Percentiles rank a stretch among this genome's conserved stretches.
phyloP scores from a whole-genome alignment of 1,140 invertebrate genomes.

The Atta texana region DNA sequence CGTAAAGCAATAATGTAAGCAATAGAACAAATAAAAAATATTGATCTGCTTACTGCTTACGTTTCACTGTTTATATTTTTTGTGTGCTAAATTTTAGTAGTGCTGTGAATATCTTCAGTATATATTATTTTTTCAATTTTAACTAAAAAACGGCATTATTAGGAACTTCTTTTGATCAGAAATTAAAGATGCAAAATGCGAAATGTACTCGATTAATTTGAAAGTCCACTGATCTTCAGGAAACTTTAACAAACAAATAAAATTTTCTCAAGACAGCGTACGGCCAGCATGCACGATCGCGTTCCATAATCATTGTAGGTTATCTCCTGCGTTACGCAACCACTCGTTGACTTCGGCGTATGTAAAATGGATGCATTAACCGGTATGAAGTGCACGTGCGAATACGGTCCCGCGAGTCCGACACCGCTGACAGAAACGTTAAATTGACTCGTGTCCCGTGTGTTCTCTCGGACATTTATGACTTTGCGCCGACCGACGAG shows the following conservation, averaged over 20 bases:
- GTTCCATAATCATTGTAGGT: conserved; percentile 35
- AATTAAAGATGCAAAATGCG: background rate
- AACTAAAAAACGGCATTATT: background rate
- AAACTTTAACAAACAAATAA: conserved; percentile 15
- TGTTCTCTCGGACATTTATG: conserved; percentile 57
- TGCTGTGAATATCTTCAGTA: too few species aligned
- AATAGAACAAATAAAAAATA: too few species aligned
- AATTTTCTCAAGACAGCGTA: background rate
- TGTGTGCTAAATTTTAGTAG: too few species aligned
- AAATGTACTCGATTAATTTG: background rate
- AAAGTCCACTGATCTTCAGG: background rate
- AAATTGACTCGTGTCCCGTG: conserved; percentile 45
- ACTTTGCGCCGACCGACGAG: background rate
- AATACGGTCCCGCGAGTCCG: conserved; percentile 23
- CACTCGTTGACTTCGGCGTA: background rate
- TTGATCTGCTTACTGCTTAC: too few species aligned
- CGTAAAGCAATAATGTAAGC: too few species aligned
- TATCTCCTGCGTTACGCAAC: conserved; percentile 41
- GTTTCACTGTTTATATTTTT: too few species aligned
- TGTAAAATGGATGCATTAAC: conserved; percentile 38
- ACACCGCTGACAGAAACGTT: conserved; percentile 37
- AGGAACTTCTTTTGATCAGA: background rate
- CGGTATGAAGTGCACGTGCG: conserved; percentile 21
- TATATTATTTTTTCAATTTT: background rate
- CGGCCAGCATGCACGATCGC: conserved; percentile 23